Conservation (phyloP, 2,113 vertebrate species). For the Chaetorhynchus papuensis region DNA sequence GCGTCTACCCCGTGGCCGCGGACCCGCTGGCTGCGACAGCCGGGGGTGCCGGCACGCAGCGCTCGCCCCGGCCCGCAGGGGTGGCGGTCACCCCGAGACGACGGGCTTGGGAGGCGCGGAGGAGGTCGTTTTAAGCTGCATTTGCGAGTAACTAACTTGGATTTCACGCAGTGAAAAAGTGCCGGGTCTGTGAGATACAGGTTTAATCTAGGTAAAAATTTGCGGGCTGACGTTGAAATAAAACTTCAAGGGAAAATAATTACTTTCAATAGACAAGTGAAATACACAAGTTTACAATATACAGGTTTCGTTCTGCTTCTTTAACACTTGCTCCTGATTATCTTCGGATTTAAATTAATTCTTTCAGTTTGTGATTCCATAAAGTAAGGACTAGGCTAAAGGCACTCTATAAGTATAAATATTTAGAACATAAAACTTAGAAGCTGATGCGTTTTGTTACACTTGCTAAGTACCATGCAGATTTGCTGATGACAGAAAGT, state of each 20-base stretch:
- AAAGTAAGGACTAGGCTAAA: not conserved
- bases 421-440: not conserved
- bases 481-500: not conserved
- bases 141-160: not conserved
- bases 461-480: not conserved
- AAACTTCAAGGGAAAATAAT: not conserved
- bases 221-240: not conserved
- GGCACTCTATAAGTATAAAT: not conserved
- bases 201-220: not conserved
- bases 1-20: not conserved
- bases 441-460: not conserved
- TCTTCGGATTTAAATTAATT: not conserved
- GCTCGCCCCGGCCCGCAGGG: not conserved
- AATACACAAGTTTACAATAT: not conserved
- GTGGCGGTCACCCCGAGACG: not conserved
- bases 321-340: not conserved
- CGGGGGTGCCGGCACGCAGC: not conserved
- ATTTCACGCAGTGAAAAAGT: not conserved
- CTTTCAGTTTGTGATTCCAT: not conserved
- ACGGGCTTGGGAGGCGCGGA: not conserved
- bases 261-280: not conserved
- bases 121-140: not conserved
- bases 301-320: not conserved
- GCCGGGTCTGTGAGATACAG: not conserved
- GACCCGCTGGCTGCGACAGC: not conserved